Percentiles rank a stretch among this genome's conserved stretches.
phyloP scores from a whole-genome alignment of 2,797 vertebrate genomes.

The Gallinago stenura region DNA sequence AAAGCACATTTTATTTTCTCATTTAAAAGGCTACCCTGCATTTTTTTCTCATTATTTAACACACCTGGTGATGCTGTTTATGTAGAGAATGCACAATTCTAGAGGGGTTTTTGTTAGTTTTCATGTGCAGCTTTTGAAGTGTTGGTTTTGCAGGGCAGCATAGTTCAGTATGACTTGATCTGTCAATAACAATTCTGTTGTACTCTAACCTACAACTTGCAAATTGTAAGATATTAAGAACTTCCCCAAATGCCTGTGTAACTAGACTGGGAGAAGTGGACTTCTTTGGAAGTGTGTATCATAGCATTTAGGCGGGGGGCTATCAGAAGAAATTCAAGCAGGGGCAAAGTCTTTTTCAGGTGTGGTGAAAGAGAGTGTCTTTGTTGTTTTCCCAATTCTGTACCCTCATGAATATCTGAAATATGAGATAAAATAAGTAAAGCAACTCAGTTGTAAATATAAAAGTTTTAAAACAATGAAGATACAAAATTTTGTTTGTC shows the following conservation, averaged over 20 bases:
- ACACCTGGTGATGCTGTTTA: background rate
- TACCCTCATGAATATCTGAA: background rate
- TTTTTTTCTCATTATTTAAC: background rate
- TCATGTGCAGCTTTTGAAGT: background rate
- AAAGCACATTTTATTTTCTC: conserved; percentile 42
- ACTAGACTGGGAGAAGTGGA: background rate
- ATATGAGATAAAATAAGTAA: background rate
- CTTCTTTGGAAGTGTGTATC: background rate
- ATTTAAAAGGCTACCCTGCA: background rate
- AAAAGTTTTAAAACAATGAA: background rate
- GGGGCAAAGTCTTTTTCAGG: background rate
- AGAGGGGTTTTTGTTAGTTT: rapidly evolving
- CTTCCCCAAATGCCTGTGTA: background rate
- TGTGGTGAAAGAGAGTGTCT: background rate
- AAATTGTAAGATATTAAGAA: rapidly evolving
- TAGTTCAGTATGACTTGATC: background rate
- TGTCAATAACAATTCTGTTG: background rate
- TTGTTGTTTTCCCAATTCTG: background rate
- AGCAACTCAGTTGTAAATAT: background rate
- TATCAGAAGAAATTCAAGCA: background rate
- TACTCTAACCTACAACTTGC: background rate
- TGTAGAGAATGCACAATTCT: background rate
- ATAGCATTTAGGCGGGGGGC: background rate
- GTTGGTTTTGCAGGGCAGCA: background rate
- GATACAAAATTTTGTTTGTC: background rate